Base-by-base conservation (phyloP, 2,888 invertebrate genomes). In the Drosophila meridiana region DNA sequence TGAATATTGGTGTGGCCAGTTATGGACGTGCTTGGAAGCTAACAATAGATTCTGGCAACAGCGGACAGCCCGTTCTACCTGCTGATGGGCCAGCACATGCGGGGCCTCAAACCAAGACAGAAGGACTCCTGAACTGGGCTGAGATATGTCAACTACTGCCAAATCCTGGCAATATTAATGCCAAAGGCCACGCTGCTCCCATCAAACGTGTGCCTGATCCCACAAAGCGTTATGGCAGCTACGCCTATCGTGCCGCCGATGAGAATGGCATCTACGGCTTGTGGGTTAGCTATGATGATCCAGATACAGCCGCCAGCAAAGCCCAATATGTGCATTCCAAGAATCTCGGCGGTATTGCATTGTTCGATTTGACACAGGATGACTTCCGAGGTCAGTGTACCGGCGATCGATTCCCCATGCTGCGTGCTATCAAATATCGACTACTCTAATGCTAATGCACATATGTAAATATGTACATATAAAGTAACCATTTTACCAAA, bases 201-300 rank as follows among this genome's bases (percentile, higher is more conserved):
- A 92, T 97, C 14, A 95, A 96, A 78, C 96, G 96, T 90, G 95
- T 96, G 68, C 94, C 95, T n/a, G 97, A 97, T 91, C 96, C 96
- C n/a, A 95, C 96, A 76, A 96, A 96, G 83, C 95, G 96, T 83
- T 96, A 96, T 74, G 97, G 97, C 58, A 95, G 95, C 14, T 97
- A 97, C 91, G 97, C 96, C 0, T 97, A 95, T 94, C 95, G 96
- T 69, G 91, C 95, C 0, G 96, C 96, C 64, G 94, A 95, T 65
- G 94, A 95, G 57, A 94, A 95, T 48, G 95, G 94, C 66, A 95
- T 95, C 0, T 94, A 95, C n/a, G 97, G 97, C 6, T 91, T 97
- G 20, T 97, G 97, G 97, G 95, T 96, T 4, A 95, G 96, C 73
- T 97, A 96, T 91, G 97, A 97, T 83, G 97, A 97, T 91, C 96